Evolutionary conservation across 2,113 vertebrate species (phyloP), one percentile per base, ranked within the genome.

Genomic region (Tragelaphus imberbis): DNA sequence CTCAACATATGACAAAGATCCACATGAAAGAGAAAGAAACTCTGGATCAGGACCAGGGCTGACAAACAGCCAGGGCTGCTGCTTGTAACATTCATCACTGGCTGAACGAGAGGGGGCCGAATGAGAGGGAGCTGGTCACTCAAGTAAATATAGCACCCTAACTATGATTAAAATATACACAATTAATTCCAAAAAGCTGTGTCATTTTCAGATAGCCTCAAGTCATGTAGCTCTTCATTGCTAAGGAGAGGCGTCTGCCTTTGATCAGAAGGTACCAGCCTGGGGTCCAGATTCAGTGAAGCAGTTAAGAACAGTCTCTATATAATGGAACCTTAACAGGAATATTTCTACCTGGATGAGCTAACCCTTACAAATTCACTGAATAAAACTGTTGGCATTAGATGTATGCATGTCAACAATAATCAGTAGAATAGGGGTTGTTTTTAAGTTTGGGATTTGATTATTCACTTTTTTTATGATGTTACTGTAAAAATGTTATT

Each of bases 1-100:
- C 91, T 51, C 91, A 87, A 89, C 77, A 49, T 25, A 80, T 80
- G 93, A 95, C 86, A 94, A 85, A 89, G 81, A 96, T 91, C 84
- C 65, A 58, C 47, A 75, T 63, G 88, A 84, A 97, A 94, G 92
- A 92, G 44, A 84, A 84, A 71, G 36, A 88, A 63, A 44, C 30
- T 53, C 59, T 86, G 79, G 75, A 77, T 59, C 82, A 86, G 71
- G 56, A 86, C 16, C 44, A 79, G 94, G 88, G 58, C 14, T 33
- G 84, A 84, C 16, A 87, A 58, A 68, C 82, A 71, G 49, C 47
- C n/a, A 93, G 90, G 44, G 59, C 47, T 59, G 55, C 19, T 51
- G 30, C 61, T 59, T 58, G 89, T 25, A 59, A 96, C 25, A 6
- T 36, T 94, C 82, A 94, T 7, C n/a, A 86, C 8, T 5, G 3